A percentile compares a stretch with the other conserved stretches of the same genome.
These are phyloP conservation scores for Ornithorhynchus anatinus DNA, from an alignment of 2,113 vertebrate species.

Conservation along the genomic window DNA sequence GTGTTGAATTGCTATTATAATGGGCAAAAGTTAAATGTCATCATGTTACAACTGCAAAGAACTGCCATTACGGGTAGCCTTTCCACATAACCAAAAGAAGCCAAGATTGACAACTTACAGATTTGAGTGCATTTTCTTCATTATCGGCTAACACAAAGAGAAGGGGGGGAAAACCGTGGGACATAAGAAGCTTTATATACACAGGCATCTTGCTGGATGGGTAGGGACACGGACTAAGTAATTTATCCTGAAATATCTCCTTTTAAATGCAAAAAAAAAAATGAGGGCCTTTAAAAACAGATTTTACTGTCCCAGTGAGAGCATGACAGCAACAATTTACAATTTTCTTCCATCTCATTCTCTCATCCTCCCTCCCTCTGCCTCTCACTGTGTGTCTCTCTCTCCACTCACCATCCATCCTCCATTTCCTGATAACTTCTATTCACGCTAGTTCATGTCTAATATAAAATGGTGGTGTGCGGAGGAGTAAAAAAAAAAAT, in stretches of 20 bases:
- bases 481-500: constrained; percentile 20
- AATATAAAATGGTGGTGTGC: constrained; percentile 63
- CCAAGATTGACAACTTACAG: neutral
- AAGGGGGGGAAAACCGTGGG: neutral
- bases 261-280: constrained; percentile 34
- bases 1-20: constrained; percentile 11
- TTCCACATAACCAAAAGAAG: neutral
- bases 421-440: constrained; percentile 66
- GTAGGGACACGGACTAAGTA: constrained; percentile 2
- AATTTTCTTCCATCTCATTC: constrained; percentile 49
- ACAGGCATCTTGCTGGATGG: constrained; percentile 17
- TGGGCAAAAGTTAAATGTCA: constrained; percentile 9
- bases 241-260: constrained; percentile 42
- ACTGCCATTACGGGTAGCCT: neutral
- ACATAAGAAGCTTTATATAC: constrained; percentile 2
- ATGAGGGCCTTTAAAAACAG: constrained; percentile 1
- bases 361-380: constrained; percentile 1
- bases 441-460: constrained; percentile 44
- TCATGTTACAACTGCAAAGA: neutral
- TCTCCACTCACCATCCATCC: constrained; percentile 50
- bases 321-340: constrained; percentile 52
- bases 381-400: constrained; percentile 10
- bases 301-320: constrained; percentile 49
- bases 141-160: constrained; percentile 3
- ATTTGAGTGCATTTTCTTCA: constrained; percentile 24